Conservation (phyloP, 2,888 invertebrate genomes). For the Noctua janthina region DNA sequence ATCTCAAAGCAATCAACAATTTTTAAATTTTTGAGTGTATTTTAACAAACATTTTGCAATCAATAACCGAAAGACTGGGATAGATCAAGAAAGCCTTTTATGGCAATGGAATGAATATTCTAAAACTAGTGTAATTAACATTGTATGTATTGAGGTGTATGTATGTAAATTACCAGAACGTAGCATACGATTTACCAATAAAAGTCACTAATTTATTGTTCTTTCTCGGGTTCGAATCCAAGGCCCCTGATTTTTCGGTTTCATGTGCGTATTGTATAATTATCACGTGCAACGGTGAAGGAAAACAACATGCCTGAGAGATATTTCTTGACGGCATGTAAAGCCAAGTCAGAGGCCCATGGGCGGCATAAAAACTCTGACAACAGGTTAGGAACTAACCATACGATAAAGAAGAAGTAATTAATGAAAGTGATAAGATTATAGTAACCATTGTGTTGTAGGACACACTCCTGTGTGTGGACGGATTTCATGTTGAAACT, state of each 20-base stretch:
- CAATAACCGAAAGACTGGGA: background rate
- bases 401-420: no score
- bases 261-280: no score
- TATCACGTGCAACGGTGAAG: no score
- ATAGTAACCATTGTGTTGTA: background rate
- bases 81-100: background rate
- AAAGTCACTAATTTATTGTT: background rate
- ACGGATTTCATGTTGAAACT: background rate
- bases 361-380: no score
- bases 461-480: background rate
- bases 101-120: background rate
- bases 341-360: no score
- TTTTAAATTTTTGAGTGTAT: background rate
- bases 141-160: background rate
- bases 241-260: no score
- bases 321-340: no score
- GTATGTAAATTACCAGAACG: conserved; percentile 15
- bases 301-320: no score
- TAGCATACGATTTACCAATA: conserved; percentile 14
- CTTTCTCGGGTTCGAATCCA: no score
- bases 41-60: background rate
- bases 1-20: no score
- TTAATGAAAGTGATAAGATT: conserved; percentile 38
- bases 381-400: no score
- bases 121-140: conserved; percentile 13